Evolutionary conservation across 1,140 invertebrate species (phyloP), one percentile per base, ranked within the genome.

Genomic region (Streblospio benedicti): DNA sequence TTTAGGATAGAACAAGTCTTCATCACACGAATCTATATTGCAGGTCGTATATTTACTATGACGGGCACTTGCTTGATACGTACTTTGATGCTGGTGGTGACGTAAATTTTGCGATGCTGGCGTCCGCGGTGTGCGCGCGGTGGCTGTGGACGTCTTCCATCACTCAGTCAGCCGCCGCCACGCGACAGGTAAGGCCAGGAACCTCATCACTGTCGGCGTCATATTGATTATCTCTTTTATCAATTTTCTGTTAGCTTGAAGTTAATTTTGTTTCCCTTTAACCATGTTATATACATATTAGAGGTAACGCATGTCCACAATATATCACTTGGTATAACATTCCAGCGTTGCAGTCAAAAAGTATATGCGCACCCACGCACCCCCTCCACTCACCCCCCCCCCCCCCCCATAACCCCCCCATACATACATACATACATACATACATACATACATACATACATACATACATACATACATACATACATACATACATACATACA

Each of bases 11-110:
- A n/a, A n/a, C n/a, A n/a, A n/a, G n/a, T n/a, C n/a, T 30, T 25
- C 4, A 52, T 20, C 16, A 9, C 12, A 31, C 5, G n/a, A 4
- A 30, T 18, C 23, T 56, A 25, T 14, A n/a, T 56, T 56, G 30
- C 43, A 59, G 57, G 45, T 33, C 57, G 18, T 52, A 52, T 23
- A 44, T 60, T 18, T 60, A 60, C 38, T 43, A 35, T 12, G 59
- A 60, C 41, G 31, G 35, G 1, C 59, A 60, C 32, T 33, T 57
- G 25, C 32, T 60, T 12, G 59, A 60, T 28, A 60, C 59, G 18
- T 60, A 43, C 44, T 60, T 60, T 30, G 59, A 60, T 43, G 49
- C 59, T n/a, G 59, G 59, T 56, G 59, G 59, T 6, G 51, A 60
- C 30, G 51, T 54, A 4, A 60, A 57, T 20, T 38, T 44, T 30